These are phyloP conservation scores for Novumbra hubbsi DNA, from an alignment of 2,797 vertebrate genomes.

Conservation along the genomic window DNA sequence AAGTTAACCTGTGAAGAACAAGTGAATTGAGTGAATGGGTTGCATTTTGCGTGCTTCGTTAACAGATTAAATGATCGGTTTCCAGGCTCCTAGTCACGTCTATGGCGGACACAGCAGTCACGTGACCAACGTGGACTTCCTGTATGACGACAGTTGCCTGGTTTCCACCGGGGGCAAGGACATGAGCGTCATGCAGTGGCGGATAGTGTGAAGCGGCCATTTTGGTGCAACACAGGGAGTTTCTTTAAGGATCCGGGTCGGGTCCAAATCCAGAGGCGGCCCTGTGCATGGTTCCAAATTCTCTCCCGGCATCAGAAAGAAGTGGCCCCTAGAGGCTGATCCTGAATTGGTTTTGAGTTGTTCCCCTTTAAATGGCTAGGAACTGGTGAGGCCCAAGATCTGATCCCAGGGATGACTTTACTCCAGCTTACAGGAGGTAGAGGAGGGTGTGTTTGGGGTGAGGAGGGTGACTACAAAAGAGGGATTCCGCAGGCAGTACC, in stretches of 20 bases:
- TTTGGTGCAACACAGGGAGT: not conserved
- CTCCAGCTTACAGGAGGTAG: not conserved
- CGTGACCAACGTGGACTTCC: constrained; percentile 95
- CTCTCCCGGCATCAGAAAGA: not conserved
- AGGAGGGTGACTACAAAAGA: constrained; percentile 42
- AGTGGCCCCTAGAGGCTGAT: not conserved
- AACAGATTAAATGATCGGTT: constrained; percentile 19
- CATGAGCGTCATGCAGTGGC: constrained; percentile 98
- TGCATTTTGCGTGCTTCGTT: not conserved
- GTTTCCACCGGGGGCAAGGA: constrained; percentile 97
- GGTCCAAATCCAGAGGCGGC: not conserved
- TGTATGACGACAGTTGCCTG: constrained; percentile 89
- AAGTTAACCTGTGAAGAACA: too few species aligned
- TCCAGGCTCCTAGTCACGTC: constrained; percentile 89
- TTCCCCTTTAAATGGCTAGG: not conserved
- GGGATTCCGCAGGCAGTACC: constrained; percentile 47
- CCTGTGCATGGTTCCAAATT: not conserved
- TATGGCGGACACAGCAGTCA: constrained; percentile 96
- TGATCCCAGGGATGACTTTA: not conserved
- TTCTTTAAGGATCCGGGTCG: not conserved
- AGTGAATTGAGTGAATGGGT: too few species aligned
- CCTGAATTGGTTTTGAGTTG: not conserved
- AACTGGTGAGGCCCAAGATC: not conserved
- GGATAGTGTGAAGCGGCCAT: constrained; percentile 77
- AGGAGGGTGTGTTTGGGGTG: constrained; percentile 24